Evolutionary conservation across 2,113 vertebrate genomes (phyloP).

Genomic region (Sakesphorus luctuosus): DNA sequence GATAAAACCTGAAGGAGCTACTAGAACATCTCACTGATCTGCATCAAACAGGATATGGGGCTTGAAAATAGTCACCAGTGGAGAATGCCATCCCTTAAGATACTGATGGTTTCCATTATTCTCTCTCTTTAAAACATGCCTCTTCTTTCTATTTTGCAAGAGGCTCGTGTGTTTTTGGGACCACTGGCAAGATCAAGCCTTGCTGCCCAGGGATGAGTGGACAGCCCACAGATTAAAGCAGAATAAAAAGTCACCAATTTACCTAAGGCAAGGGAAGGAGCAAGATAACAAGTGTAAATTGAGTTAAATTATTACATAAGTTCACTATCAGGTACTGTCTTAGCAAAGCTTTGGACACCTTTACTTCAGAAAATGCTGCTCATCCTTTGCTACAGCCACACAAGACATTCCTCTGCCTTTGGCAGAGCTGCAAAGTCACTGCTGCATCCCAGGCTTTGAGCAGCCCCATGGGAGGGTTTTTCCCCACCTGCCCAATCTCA

Average conservation of each 20-base stretch:
- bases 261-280: background rate
- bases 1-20: background rate
- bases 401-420: background rate
- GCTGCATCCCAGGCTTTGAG: background rate
- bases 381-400: background rate
- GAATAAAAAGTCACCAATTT: background rate
- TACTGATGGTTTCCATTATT: background rate
- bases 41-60: rapidly evolving
- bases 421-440: background rate
- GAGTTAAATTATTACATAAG: background rate
- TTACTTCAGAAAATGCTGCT: background rate
- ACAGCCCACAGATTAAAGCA: background rate
- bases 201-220: background rate
- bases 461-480: background rate
- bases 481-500: background rate
- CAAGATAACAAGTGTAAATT: background rate
- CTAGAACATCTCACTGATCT: background rate
- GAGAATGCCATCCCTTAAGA: background rate
- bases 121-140: background rate
- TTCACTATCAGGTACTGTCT: background rate
- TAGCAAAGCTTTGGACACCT: background rate
- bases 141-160: background rate
- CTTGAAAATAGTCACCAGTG: background rate
- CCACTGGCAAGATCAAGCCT: background rate
- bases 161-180: background rate